phyloP scores from a whole-genome alignment of 2,888 invertebrate species.

The Pediacus dermestoides region DNA sequence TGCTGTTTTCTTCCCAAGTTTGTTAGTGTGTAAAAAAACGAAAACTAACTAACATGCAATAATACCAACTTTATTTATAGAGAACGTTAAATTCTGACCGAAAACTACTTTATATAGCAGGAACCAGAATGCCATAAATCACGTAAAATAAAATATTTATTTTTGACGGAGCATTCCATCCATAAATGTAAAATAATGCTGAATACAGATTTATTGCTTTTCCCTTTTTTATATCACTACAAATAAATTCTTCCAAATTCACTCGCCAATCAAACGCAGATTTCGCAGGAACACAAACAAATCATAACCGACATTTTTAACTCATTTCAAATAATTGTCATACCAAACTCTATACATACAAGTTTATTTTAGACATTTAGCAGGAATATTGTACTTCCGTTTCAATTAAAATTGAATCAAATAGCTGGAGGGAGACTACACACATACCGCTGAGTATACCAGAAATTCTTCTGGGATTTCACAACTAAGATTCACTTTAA shows the following conservation, averaged over 20 bases:
- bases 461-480: too few species aligned
- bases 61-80: slow-evolving; percentile 34
- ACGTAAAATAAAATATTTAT: slow-evolving; percentile 28
- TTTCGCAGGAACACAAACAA: too few species aligned
- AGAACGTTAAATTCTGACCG: slow-evolving; percentile 27
- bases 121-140: slow-evolving; percentile 25
- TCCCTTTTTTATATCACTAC: slow-evolving; percentile 14
- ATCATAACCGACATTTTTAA: too few species aligned
- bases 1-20: slow-evolving; percentile 29
- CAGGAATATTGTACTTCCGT: too few species aligned
- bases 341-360: too few species aligned
- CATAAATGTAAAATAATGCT: slow-evolving; percentile 31
- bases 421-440: too few species aligned
- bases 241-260: slow-evolving; percentile 14
- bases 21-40: slow-evolving; percentile 12
- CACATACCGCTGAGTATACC: too few species aligned
- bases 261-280: slow-evolving; percentile 9
- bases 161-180: slow-evolving; percentile 26
- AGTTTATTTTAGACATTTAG: too few species aligned
- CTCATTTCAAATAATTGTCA: too few species aligned
- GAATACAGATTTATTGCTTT: slow-evolving; percentile 25
- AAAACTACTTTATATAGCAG: slow-evolving; percentile 27
- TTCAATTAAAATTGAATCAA: too few species aligned
- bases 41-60: slow-evolving; percentile 35
- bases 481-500: too few species aligned